Base-by-base conservation (phyloP, 2,113 vertebrate species). In the Strix aluco region DNA sequence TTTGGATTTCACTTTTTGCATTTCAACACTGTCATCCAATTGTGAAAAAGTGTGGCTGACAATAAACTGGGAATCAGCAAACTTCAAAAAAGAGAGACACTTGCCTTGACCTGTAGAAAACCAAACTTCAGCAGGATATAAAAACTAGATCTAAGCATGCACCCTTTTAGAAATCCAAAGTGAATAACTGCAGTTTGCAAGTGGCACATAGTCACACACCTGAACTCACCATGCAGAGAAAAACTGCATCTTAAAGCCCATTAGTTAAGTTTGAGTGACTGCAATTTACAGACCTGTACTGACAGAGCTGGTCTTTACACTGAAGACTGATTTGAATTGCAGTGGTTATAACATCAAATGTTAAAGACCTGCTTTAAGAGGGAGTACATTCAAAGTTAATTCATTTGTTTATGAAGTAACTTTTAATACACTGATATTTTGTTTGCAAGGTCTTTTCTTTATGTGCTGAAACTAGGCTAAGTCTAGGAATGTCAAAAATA, bases 401-500 rank as follows among this genome's bases (percentile, higher is more conserved):
- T 36, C 2, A 71, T 62, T 93, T 81, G 21, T 89, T 96, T 94
- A 83, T 96, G 52, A 72, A 95, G 47, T 58, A 77, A 91, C 65
- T 86, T 62, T 83, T 80, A 11, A 26, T 47, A 62, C 18, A 20
- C 57, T 86, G 75, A 55, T 75, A 63, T 84, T 95, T 96, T 87
- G 32, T 77, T 91, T 57, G 47, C 70, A 96, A 94, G 38, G 36
- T 75, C 89, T 95, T 97, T 90, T 77, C 51, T 95, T 46, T 85
- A 73, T 23, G 49, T 44, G 59, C 10, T 84, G 51, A 96, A 96
- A 92, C 54, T 55, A 96, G 75, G 32, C 38, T 61, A 96, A 75
- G 77, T 58, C 44, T 97, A 84, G 91, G 97, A 97, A 96, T 75
- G 83, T 96, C 88, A 97, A 93, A 97, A 97, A 74, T 77, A 97